Base-by-base conservation (phyloP, 1,140 invertebrate genomes). In the Neodiprion pinetum region DNA sequence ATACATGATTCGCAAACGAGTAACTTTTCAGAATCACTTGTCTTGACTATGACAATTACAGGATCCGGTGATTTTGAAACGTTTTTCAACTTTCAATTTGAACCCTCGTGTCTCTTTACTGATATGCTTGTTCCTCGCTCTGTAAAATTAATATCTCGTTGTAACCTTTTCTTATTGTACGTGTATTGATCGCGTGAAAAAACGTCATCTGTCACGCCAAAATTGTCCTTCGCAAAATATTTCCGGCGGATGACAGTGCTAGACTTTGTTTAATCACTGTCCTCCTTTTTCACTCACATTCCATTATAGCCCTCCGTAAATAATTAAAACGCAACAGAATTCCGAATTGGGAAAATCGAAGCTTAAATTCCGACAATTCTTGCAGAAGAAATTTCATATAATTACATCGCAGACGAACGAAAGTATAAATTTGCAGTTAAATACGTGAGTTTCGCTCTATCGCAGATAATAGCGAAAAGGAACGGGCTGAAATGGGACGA, bases 381-480 rank as follows among this genome's bases (percentile, higher is more conserved):
- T 61, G 8, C 9, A 9, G 9, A 14, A 9, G 53, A 40, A 17
- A 14, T 61, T 61, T 8, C 53, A 17, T 9, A 12, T 61, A 17
- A 17, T 61, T 61, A 61, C 11, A 17, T 61, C 53, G 53, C 9
- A 17, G 53, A 61, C 53, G 53, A 61, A 40, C 28, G 28, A 40
- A 40, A 5, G 5, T 40, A 40, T 40, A 40, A 40, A 40, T 40
- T 40, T 40, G 48, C 66, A 28, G 61, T 10, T 48, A 50, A 50
- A 28, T 72, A 48, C 47, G 1, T 67, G 40, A 66, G 14, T 12
- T 72, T 75, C 1, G 48, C 14, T 73, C 70, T 47, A 21, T 77
- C 80, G 17, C 77, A 94, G 93, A 90, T 97, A 75, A 89, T 97
- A 78, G 94, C 94, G 14, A 93, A 93, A 74, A 86, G 88, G 67